These are phyloP conservation scores for Alexandromys oeconomus DNA, from an alignment of 2,797 vertebrate species.

Conservation along the genomic window DNA sequence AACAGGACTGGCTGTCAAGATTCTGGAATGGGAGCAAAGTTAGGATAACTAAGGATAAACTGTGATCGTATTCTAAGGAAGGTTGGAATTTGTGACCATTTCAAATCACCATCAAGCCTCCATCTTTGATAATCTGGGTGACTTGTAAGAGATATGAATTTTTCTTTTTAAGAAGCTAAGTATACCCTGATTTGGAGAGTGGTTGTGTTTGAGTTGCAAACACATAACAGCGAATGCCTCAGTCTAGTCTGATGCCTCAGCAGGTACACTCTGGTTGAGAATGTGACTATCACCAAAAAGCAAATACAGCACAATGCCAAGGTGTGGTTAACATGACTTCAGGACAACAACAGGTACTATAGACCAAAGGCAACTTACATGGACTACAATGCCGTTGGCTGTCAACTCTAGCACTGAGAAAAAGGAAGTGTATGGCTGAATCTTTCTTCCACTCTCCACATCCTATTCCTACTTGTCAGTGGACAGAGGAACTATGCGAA, in stretches of 20 bases:
- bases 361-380: accelerated
- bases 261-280: background rate
- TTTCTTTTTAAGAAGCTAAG: background rate
- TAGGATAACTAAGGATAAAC: background rate
- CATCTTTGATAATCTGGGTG: background rate
- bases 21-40: background rate
- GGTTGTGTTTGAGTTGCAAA: background rate
- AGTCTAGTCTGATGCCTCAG: background rate
- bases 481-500: background rate
- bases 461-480: background rate
- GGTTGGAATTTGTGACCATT: background rate
- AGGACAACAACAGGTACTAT: accelerated
- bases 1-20: background rate
- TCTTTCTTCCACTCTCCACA: background rate
- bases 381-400: background rate
- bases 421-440: background rate
- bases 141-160: background rate
- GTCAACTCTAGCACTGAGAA: background rate
- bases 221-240: background rate
- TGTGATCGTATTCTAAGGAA: background rate
- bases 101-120: background rate
- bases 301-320: background rate
- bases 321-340: accelerated
- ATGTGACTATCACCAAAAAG: background rate
- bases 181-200: background rate